Conservation (phyloP, 1,140 invertebrate genomes). For the Liolophura sinensis region DNA sequence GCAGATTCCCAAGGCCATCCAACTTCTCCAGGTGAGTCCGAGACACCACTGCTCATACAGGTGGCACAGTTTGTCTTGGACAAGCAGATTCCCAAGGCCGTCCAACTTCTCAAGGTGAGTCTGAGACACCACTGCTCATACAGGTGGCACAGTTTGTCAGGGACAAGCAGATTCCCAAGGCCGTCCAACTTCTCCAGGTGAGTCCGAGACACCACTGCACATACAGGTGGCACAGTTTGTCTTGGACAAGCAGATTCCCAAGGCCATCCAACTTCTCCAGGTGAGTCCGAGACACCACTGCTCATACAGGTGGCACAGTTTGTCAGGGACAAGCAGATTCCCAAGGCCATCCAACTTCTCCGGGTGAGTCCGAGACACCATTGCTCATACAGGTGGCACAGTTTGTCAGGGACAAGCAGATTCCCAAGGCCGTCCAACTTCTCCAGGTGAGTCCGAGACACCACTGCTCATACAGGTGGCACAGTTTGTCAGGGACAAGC, state of each 20-base stretch:
- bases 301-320: slow-evolving; percentile 54
- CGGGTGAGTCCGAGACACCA: slow-evolving; percentile 37
- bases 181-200: slow-evolving; percentile 69
- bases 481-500: slow-evolving; percentile 63
- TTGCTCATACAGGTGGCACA: slow-evolving; percentile 54
- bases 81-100: slow-evolving; percentile 75
- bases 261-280: slow-evolving; percentile 73
- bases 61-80: slow-evolving; percentile 54
- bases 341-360: slow-evolving; percentile 75
- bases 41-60: slow-evolving; percentile 47
- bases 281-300: slow-evolving; percentile 33
- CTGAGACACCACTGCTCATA: slow-evolving; percentile 40
- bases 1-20: slow-evolving; percentile 75
- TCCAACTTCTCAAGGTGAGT: slow-evolving; percentile 66
- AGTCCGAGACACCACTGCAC: neutral
- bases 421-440: slow-evolving; percentile 72
- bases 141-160: slow-evolving; percentile 51
- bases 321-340: slow-evolving; percentile 66
- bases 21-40: slow-evolving; percentile 63
- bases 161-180: slow-evolving; percentile 73
- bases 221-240: slow-evolving; percentile 7
- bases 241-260: slow-evolving; percentile 68
- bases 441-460: slow-evolving; percentile 59
- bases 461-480: slow-evolving; percentile 52
- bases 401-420: slow-evolving; percentile 65